phyloP scores from a whole-genome alignment of 2,113 vertebrate genomes.

The Capreolus pygargus region DNA sequence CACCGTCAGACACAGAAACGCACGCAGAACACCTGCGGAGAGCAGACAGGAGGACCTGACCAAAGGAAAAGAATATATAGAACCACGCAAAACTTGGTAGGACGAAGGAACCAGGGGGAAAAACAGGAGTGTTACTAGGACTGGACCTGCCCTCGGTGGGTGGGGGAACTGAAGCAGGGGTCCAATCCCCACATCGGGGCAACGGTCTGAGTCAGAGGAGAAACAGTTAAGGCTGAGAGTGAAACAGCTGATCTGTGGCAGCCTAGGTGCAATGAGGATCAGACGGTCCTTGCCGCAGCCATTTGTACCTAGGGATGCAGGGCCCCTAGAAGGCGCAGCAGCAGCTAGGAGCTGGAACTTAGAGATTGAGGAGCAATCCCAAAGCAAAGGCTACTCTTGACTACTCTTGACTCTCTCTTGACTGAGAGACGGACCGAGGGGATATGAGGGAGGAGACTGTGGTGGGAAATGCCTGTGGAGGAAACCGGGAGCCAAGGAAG shows the following conservation, averaged over 20 bases:
- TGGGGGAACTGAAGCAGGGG: not conserved
- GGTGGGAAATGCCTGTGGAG: not conserved
- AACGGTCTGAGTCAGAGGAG: not conserved
- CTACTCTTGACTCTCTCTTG: no score
- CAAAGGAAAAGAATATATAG: not conserved
- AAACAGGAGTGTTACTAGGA: not conserved
- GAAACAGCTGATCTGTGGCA: not conserved
- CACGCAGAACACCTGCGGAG: not conserved
- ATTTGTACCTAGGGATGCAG: not conserved
- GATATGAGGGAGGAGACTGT: fast-evolving
- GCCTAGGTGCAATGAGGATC: not conserved
- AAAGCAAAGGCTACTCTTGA: not conserved
- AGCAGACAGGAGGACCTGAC: not conserved
- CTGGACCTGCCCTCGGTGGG: not conserved
- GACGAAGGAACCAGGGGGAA: not conserved
- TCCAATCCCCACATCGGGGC: not conserved
- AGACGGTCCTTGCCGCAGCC: not conserved
- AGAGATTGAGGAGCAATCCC: not conserved
- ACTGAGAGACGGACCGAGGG: fast-evolving
- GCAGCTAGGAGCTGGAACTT: not conserved
- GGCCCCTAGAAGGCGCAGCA: not conserved
- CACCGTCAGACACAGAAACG: not conserved
- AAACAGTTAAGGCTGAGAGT: not conserved
- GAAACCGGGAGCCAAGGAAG: not conserved
- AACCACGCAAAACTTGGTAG: not conserved